Percentiles rank a stretch among this genome's conserved stretches.
These are phyloP conservation scores for Eretmochelys imbricata DNA, from an alignment of 2,113 vertebrate genomes.

Conservation along the genomic window DNA sequence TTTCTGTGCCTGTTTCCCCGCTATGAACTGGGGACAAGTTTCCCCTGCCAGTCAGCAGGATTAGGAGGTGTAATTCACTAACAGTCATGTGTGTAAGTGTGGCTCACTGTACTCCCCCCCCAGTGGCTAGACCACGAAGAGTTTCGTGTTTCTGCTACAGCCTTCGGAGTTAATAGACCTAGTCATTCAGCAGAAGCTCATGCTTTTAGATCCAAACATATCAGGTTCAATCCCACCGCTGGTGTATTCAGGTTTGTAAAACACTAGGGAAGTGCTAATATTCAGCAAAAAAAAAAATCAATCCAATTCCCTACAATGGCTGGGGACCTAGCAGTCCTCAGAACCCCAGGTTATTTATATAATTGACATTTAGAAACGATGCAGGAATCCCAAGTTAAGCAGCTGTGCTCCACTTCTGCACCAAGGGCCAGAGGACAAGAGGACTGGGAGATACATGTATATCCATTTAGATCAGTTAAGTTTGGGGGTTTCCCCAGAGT, in stretches of 20 bases:
- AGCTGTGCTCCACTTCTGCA: constrained; percentile 43
- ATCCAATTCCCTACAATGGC: neutral
- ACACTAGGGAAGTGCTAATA: neutral
- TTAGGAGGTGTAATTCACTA: neutral
- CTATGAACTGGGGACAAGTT: accelerated
- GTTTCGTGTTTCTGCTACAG: neutral
- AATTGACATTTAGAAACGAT: constrained; percentile 45
- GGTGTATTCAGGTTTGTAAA: constrained; percentile 35
- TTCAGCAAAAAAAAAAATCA: neutral
- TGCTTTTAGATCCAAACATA: neutral
- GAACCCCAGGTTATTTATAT: neutral
- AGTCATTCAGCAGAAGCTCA: neutral
- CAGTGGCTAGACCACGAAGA: neutral
- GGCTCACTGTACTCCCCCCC: constrained; percentile 39
- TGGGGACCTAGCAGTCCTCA: neutral
- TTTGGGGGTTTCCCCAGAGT: neutral
- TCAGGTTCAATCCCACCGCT: neutral
- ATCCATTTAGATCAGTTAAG: neutral
- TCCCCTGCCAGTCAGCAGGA: neutral
- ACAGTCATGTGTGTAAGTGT: accelerated
- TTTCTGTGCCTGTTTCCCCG: neutral
- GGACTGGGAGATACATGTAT: neutral
- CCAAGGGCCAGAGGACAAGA: neutral
- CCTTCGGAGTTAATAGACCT: neutral
- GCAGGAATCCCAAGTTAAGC: constrained; percentile 27